phyloP scores from a whole-genome alignment of 2,113 vertebrate species.

The Chamaetylas fuelleborni region DNA sequence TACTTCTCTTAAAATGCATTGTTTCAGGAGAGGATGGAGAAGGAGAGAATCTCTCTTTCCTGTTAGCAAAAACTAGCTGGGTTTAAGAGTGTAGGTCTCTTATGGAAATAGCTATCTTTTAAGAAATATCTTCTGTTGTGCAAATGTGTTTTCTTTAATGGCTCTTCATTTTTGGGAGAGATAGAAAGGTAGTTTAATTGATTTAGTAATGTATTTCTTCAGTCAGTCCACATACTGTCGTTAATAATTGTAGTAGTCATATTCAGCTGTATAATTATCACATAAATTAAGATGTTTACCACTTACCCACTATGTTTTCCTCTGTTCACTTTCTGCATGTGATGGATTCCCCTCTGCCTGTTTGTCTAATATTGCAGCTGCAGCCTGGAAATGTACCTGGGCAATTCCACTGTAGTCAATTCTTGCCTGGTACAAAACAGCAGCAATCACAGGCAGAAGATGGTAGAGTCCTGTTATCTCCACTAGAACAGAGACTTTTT shows the following conservation, averaged over 20 bases:
- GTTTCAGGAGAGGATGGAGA: neutral
- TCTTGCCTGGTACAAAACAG: neutral
- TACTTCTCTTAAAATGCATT: neutral
- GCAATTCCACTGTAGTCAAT: neutral
- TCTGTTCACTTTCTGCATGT: neutral
- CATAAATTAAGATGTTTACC: neutral
- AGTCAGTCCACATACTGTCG: neutral
- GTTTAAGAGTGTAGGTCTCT: neutral
- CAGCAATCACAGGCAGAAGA: neutral
- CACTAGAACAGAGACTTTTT: neutral
- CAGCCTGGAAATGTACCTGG: neutral
- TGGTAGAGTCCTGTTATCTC: neutral
- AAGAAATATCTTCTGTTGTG: neutral
- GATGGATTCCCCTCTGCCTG: neutral
- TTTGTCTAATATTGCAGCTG: neutral
- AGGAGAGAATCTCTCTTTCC: neutral
- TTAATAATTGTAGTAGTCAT: neutral
- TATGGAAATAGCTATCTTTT: neutral
- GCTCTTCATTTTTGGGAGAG: neutral
- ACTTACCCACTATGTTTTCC: neutral
- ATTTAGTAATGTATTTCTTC: neutral
- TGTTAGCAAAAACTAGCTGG: neutral
- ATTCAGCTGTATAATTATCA: neutral
- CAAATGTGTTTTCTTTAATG: neutral
- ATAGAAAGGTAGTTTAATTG: neutral